Conservation (phyloP, 2,797 vertebrate genomes). For the Salarias fasciatus region DNA sequence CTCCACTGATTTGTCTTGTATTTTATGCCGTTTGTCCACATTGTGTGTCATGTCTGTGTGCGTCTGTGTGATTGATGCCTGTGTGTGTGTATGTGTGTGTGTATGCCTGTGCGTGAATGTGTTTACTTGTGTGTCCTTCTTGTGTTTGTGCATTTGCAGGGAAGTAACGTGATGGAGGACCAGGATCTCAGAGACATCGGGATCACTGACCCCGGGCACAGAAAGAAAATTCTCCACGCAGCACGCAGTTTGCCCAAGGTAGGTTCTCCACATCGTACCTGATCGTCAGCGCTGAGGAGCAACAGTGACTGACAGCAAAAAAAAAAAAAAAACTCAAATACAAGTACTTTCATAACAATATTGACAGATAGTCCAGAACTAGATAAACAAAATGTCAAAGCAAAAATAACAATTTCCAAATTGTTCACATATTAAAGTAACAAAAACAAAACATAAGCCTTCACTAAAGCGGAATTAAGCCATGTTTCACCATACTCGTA, state of each 20-base stretch:
- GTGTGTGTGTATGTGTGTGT: slow-evolving; percentile 16
- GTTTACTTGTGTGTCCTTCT: slow-evolving; percentile 64
- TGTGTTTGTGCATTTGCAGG: slow-evolving; percentile 74
- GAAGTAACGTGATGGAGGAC: slow-evolving; percentile 97
- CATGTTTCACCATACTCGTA: neutral
- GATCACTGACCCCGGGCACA: slow-evolving; percentile 92
- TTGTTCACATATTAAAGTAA: no score
- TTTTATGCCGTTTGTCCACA: slow-evolving; percentile 26
- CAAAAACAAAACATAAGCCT: no score
- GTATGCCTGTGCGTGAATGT: slow-evolving; percentile 58
- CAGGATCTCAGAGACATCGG: slow-evolving; percentile 96
- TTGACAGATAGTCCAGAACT: slow-evolving; percentile 6
- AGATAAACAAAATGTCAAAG: no score
- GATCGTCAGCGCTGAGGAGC: slow-evolving; percentile 12
- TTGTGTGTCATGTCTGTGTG: slow-evolving; percentile 28
- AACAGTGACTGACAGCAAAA: slow-evolving; percentile 26
- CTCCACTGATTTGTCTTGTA: slow-evolving; percentile 14
- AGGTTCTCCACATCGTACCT: slow-evolving; percentile 76
- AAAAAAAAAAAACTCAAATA: neutral
- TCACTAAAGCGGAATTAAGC: slow-evolving; percentile 1
- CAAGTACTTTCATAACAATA: slow-evolving; percentile 2
- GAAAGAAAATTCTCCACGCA: slow-evolving; percentile 93
- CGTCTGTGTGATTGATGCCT: slow-evolving; percentile 7
- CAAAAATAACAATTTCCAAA: neutral
- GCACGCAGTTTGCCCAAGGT: slow-evolving; percentile 96